Conservation (phyloP, 2,888 invertebrate species). For the Chloroclysta siterata region DNA sequence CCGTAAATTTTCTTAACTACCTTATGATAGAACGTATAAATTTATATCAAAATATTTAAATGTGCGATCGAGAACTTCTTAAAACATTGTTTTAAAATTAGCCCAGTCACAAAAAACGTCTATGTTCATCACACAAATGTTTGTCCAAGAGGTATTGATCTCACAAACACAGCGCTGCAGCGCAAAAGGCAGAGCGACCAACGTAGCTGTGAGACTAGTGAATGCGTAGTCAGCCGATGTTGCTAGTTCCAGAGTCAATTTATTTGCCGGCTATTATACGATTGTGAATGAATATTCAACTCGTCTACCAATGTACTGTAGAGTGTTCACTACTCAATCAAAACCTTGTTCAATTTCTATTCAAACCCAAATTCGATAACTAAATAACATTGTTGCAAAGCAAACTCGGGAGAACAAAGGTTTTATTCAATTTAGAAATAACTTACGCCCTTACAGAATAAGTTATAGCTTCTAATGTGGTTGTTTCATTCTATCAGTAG, state of each 20-base stretch:
- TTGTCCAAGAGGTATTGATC: no score
- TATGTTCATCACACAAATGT: no score
- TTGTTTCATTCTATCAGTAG: background rate
- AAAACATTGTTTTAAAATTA: no score
- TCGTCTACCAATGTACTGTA: constrained; percentile 7
- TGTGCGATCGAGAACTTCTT: no score
- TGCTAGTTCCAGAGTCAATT: background rate
- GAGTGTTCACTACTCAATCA: constrained; percentile 15
- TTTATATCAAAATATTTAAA: no score
- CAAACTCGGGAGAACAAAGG: constrained; percentile 20
- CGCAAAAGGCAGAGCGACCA: no score
- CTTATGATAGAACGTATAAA: no score
- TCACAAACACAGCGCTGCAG: no score
- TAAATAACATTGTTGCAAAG: constrained; percentile 18
- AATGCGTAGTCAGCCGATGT: background rate
- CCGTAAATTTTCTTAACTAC: no score
- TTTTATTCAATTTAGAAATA: constrained; percentile 21
- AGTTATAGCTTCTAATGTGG: background rate
- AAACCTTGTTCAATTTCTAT: constrained; percentile 15
- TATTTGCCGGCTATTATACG: background rate
- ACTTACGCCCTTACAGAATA: constrained; percentile 8
- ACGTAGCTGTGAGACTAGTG: background rate
- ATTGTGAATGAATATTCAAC: constrained; percentile 15
- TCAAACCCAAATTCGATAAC: constrained; percentile 21
- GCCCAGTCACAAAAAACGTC: no score